Base-by-base conservation (phyloP, 2,888 invertebrate genomes). In the Trachelus tabidus region DNA sequence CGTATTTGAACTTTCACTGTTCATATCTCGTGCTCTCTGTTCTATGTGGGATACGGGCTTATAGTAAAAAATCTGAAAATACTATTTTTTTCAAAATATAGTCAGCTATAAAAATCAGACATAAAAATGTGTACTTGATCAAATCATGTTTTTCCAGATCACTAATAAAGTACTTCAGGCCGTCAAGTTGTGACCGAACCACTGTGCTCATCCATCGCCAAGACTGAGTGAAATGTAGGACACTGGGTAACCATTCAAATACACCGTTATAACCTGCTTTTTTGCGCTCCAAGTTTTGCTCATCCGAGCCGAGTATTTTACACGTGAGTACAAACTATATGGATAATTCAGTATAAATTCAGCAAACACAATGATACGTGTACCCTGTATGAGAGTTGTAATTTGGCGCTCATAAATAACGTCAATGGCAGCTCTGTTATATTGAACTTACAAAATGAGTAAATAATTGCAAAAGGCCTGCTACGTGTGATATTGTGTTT, bases 201-300 rank as follows among this genome's bases (percentile, higher is more conserved):
- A 6, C 56, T 23, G 2, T 15, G 56, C 56, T 56, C 23, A 9
- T 56, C 56, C 56, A 9, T 23, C 23, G 9, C 9, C 23, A 23
- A 56, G 56, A 56, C 56, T 56, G 56, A 56, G 56, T 56, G 80
- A 87, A 87, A 90, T 90, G 87, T 91, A 88, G 91, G 89, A 89
- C 90, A 90, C 87, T 87, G 87, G 86, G 87, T 89, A 85, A 88
- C 84, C 88, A 90, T 88, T 89, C 87, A 85, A 90, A 89, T 88
- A 85, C 85, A 90, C 91, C 91, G 91, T 91, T 91, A 91, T 87
- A 88, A 88, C 86, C 87, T 85, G 85, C 85, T 88, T 87, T 83
- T 75, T 86, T 88, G 23, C 56, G 23, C 56, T 56, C 9, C 56
- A 56, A 56, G 56, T 56, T 56, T 56, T 56, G 23, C 56, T 56